These are phyloP conservation scores for Drosophila lini DNA, from an alignment of 1,140 invertebrate genomes.

Conservation along the genomic window DNA sequence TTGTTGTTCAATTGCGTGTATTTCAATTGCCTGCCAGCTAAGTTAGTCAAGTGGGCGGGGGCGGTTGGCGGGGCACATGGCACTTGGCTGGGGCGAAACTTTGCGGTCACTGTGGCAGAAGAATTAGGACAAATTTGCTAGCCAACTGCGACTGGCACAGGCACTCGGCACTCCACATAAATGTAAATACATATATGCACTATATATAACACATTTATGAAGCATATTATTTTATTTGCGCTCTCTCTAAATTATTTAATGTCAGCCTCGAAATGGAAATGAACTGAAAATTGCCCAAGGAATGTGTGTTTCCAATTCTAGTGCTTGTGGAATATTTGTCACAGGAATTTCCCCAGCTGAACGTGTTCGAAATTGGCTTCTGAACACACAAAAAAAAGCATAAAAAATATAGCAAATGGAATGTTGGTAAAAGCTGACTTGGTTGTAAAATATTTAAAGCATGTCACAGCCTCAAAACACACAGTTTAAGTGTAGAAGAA, in stretches of 20 bases:
- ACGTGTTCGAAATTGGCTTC: slow-evolving; percentile 8
- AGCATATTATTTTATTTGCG: slow-evolving; percentile 32
- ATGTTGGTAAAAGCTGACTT: slow-evolving; percentile 5
- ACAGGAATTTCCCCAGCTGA: slow-evolving; percentile 13
- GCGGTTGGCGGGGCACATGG: slow-evolving; percentile 6
- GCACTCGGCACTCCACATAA: neutral
- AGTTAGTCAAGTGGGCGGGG: slow-evolving; percentile 17
- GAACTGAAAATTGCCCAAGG: slow-evolving; percentile 21
- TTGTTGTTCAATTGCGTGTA: slow-evolving; percentile 79
- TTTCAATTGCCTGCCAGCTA: slow-evolving; percentile 71
- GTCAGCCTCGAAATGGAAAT: slow-evolving; percentile 29
- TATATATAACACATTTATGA: slow-evolving; percentile 28
- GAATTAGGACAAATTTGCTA: slow-evolving; percentile 42
- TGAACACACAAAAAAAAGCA: neutral
- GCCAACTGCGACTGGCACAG: slow-evolving; percentile 15
- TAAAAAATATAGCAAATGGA: slow-evolving; percentile 9
- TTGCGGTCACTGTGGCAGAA: slow-evolving; percentile 51
- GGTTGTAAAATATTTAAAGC: slow-evolving; percentile 12
- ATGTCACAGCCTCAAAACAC: neutral
- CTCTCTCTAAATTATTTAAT: slow-evolving; percentile 41
- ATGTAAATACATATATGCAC: slow-evolving; percentile 1
- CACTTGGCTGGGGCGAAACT: slow-evolving; percentile 29
- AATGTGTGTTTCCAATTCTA: slow-evolving; percentile 4
- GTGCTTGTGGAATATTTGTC: slow-evolving; percentile 1
- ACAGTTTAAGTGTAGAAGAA: neutral